phyloP scores from a whole-genome alignment of 2,797 vertebrate species.

The Bufotes viridis region DNA sequence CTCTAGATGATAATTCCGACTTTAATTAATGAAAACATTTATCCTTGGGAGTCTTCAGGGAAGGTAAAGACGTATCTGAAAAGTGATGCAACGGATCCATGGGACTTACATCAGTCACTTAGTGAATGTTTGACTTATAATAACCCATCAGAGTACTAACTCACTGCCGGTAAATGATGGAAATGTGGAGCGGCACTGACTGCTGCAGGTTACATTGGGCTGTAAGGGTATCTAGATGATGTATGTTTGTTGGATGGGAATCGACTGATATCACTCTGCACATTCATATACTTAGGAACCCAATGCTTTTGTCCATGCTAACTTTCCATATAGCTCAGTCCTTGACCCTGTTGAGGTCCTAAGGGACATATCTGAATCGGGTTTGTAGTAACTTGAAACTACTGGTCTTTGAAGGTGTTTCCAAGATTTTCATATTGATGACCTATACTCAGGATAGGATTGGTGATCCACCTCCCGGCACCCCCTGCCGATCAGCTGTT shows the following conservation, averaged over 20 bases:
- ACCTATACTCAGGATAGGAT: too few relatives aligned
- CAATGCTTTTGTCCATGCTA: background rate
- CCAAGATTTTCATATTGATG: too few relatives aligned
- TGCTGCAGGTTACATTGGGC: background rate
- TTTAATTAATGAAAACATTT: constrained; percentile 28
- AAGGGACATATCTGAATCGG: too few relatives aligned
- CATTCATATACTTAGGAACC: too few relatives aligned
- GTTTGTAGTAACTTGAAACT: too few relatives aligned
- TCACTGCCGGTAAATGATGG: background rate
- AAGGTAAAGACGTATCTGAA: constrained; percentile 7
- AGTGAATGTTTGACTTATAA: constrained; percentile 11
- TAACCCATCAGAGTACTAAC: constrained; percentile 13
- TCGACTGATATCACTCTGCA: too few relatives aligned
- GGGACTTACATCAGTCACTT: constrained; percentile 39
- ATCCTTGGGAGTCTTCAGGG: constrained; percentile 10
- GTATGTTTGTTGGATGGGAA: background rate
- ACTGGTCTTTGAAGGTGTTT: too few relatives aligned
- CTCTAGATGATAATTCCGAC: constrained; percentile 11
- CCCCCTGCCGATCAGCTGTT: too few relatives aligned
- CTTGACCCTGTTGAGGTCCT: too few relatives aligned
- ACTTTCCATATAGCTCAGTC: background rate
- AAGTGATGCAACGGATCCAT: constrained; percentile 13
- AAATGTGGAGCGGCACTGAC: too few relatives aligned
- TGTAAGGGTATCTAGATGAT: background rate
- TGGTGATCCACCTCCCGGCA: too few relatives aligned